Evolutionary conservation across 2,888 invertebrate genomes (phyloP), one percentile per base, ranked within the genome.

Genomic region (Gari tellinella): DNA sequence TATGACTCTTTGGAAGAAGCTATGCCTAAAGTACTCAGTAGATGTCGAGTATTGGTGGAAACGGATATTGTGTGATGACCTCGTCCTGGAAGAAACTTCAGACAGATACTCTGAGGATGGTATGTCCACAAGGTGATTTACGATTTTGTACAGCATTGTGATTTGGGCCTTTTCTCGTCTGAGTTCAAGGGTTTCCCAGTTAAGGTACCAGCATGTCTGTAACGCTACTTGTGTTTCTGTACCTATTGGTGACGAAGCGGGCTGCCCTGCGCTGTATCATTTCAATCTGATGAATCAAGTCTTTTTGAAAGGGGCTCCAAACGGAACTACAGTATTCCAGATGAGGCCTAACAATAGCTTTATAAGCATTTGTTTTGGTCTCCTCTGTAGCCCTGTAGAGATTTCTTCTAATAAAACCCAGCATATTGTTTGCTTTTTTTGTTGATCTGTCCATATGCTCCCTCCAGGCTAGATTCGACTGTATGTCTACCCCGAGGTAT

Each of bases 161-260:
- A 38, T 31, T 21, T 53, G 53, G 17, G 38, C 37, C 21, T 31
- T 52, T n/a, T 52, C 31, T 1, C 56, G 37, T 19, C 37, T 5
- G 5, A 49, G n/a, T 56, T 56, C 57, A 25, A 48, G 25, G 3
- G 51, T 8, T 26, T 65, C 48, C 57, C 45, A 56, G 4, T 46
- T 0, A 7, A 49, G 48, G 21, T 64, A 5, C 19, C 2, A 56
- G 37, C 48, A 64, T 56, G 25, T n/a, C n/a, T n/a, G 37, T 19
- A 2, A 63, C 53, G 46, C 63, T 63, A 43, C 53, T 63, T 21
- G 53, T 53, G 17, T 64, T n/a, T 56, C 14, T 48, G n/a, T 64
- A 55, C 12, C 49, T 14, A 37, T 64, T 55, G 12, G 23, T 37
- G 3, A 31, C 19, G 15, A 17, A 63, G n/a, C 53, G 41, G 12